Conservation (phyloP, 2,797 vertebrate species). For the Catamblyrhynchus diadema region DNA sequence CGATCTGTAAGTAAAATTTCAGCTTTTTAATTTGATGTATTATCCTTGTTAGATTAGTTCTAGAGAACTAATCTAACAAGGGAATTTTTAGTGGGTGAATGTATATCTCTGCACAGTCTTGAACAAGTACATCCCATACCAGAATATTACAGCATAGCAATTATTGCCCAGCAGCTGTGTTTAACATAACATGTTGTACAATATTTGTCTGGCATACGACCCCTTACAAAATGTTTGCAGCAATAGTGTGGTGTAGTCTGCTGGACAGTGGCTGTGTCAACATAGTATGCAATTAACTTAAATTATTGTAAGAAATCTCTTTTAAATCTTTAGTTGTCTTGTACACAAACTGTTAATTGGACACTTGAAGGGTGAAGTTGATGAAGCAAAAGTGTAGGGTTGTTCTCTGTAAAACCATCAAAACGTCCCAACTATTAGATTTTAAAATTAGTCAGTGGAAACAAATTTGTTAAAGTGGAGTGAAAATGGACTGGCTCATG, state of each 20-base stretch:
- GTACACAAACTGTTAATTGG: neutral
- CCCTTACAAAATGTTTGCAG: neutral
- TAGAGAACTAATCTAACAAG: neutral
- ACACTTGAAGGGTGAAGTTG: neutral
- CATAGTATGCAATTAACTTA: neutral
- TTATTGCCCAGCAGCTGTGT: neutral
- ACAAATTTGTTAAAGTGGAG: neutral
- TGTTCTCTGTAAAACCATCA: neutral
- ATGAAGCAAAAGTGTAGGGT: neutral
- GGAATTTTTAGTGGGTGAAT: neutral
- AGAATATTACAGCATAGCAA: neutral
- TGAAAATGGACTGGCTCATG: neutral
- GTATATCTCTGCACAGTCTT: neutral
- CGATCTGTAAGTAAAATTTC: constrained; percentile 70
- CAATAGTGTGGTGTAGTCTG: neutral
- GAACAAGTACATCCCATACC: neutral
- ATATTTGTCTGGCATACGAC: neutral
- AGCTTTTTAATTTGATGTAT: neutral
- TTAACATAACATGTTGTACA: neutral
- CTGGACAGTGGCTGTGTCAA: neutral
- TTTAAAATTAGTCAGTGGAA: neutral
- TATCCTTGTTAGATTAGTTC: neutral
- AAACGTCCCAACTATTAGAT: neutral
- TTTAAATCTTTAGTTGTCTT: neutral
- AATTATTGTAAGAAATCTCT: neutral